These are phyloP conservation scores for Sebastolobus altivelis DNA, from an alignment of 2,797 vertebrate genomes.

Conservation along the genomic window DNA sequence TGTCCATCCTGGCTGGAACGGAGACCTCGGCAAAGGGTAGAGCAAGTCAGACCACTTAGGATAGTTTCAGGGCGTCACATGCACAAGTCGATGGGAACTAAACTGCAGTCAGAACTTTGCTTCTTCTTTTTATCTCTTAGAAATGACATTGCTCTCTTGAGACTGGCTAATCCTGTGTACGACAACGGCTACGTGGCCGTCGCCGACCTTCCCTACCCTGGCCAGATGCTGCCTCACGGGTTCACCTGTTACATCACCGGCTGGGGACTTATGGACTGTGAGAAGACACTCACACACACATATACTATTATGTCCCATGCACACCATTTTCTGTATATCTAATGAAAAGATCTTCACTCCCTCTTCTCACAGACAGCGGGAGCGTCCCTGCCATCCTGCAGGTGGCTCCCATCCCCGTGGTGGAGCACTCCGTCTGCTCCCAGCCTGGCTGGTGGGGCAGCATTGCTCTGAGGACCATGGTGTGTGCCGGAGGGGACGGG, in stretches of 20 bases:
- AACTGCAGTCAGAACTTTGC: neutral
- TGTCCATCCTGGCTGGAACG: conserved; percentile 76
- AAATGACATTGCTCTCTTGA: conserved; percentile 78
- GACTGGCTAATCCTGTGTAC: conserved; percentile 47
- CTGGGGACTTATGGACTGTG: conserved; percentile 78
- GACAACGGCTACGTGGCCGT: conserved; percentile 67
- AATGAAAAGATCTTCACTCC: neutral
- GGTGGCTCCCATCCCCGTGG: conserved; percentile 70
- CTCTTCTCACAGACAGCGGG: conserved; percentile 33
- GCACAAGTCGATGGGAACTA: neutral
- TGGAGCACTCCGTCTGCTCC: conserved; percentile 78
- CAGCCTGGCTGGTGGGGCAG: conserved; percentile 78
- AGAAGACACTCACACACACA: conserved; percentile 37
- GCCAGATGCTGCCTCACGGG: conserved; percentile 65
- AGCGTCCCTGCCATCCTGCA: conserved; percentile 64
- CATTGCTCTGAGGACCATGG: conserved; percentile 70
- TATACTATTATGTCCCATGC: neutral
- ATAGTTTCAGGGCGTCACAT: neutral
- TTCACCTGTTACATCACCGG: conserved; percentile 79
- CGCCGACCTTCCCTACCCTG: conserved; percentile 57
- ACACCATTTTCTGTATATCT: neutral
- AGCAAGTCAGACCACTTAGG: neutral
- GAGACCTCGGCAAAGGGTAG: conserved; percentile 74
- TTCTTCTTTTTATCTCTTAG: conserved; percentile 43
- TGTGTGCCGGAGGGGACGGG: conserved; percentile 85